A percentile compares a stretch with the other conserved stretches of the same genome.
phyloP scores from a whole-genome alignment of 2,888 invertebrate species.

The Galerucella pusilla region DNA sequence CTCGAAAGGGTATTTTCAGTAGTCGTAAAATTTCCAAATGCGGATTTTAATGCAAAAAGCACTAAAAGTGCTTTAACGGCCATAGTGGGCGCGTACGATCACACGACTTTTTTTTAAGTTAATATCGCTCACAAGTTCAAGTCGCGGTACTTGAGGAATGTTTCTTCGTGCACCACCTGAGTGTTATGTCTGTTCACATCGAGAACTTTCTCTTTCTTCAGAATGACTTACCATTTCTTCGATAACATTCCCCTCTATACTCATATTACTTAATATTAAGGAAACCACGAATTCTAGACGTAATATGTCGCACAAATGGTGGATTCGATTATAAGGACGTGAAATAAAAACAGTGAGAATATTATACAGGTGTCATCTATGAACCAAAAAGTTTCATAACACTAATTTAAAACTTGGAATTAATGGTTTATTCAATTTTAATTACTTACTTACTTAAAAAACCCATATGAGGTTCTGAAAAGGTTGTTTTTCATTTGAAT shows the following conservation, averaged over 20 bases:
- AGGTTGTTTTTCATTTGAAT: too few species aligned
- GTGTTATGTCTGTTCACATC: constrained; percentile 7
- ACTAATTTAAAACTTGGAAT: too few species aligned
- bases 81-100: constrained; percentile 33
- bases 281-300: constrained; percentile 41
- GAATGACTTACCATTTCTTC: constrained; percentile 50
- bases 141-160: constrained; percentile 32
- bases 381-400: too few species aligned
- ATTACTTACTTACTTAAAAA: too few species aligned
- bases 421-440: too few species aligned
- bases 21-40: constrained; percentile 1
- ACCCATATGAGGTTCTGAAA: too few species aligned
- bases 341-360: background rate
- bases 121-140: constrained; percentile 44
- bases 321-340: background rate
- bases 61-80: constrained; percentile 38
- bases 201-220: constrained; percentile 52
- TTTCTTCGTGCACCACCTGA: constrained; percentile 13
- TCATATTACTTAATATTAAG: constrained; percentile 47
- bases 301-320: constrained; percentile 20
- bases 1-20: constrained; percentile 25
- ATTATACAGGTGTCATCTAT: too few species aligned
- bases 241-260: constrained; percentile 49
- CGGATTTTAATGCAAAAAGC: constrained; percentile 28
- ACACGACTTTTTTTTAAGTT: constrained; percentile 10